Percentiles rank a stretch among this genome's conserved stretches.
Evolutionary conservation across 2,797 vertebrate species (phyloP).

Genomic region (Decapterus maruadsi): DNA sequence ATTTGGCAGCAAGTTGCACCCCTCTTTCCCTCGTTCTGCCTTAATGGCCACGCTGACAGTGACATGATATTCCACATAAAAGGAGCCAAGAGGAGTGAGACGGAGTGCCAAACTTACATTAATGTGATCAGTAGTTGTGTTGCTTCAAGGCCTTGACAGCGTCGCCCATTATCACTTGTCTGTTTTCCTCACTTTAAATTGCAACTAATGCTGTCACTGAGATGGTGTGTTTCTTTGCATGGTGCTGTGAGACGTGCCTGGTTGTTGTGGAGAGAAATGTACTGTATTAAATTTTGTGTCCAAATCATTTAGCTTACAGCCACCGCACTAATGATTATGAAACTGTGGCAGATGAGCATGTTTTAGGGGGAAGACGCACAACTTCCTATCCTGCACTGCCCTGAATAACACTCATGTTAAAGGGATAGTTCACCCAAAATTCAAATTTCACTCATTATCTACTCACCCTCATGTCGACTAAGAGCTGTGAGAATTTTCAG

Average conservation of each 20-base stretch:
- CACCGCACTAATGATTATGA: neutral
- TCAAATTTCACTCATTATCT: no score
- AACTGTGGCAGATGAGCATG: neutral
- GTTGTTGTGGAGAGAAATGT: slow-evolving; percentile 7
- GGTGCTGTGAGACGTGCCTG: slow-evolving; percentile 20
- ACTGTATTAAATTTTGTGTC: neutral
- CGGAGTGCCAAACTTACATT: slow-evolving; percentile 72
- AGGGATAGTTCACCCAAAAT: no score
- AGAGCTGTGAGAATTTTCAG: no score
- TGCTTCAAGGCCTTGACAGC: slow-evolving; percentile 69
- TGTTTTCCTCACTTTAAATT: slow-evolving; percentile 50
- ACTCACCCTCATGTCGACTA: no score
- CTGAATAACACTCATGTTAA: neutral
- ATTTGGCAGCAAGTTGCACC: slow-evolving; percentile 78
- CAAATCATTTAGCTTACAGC: neutral
- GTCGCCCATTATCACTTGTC: slow-evolving; percentile 55
- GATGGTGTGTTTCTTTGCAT: slow-evolving; percentile 27
- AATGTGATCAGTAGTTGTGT: slow-evolving; percentile 76
- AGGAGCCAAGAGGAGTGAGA: slow-evolving; percentile 68
- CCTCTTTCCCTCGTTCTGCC: slow-evolving; percentile 73
- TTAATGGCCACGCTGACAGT: slow-evolving; percentile 78
- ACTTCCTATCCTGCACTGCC: neutral
- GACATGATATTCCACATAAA: slow-evolving; percentile 82
- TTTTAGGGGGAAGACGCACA: neutral
- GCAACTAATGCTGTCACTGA: slow-evolving; percentile 45